Base-by-base conservation (phyloP, 1,140 invertebrate genomes). In the Protaetia brevitarsis region DNA sequence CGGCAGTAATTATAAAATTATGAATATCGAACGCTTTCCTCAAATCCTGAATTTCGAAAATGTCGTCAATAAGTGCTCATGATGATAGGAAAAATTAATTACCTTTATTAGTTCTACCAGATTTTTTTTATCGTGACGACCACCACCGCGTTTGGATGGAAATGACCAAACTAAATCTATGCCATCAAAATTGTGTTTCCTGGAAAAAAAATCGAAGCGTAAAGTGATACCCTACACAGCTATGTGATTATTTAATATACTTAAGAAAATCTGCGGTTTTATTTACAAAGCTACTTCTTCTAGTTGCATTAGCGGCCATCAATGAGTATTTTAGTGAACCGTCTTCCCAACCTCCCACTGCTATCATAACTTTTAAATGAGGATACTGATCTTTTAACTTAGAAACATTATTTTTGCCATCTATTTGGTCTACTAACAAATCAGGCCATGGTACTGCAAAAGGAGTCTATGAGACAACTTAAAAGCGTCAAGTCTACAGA, bases 271-370 rank as follows among this genome's bases (percentile, higher is more conserved):
- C 64, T 3, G 90, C 28, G 1, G 85, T 85, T 63, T 85, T 90
- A 7, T 81, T 70, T 6, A 90, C 82, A 71, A 95, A 94, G 21
- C 72, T 79, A 6, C 78, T 77, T 64, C 92, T 83, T 5, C 77
- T 77, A 2, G 79, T 74, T 0, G 82, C 74, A 63, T 83, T 82
- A 4, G 82, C 79, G 0, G 88, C 90, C 82, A 96, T 83, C 0
- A 78, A 80, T 0, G 92, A 94, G 76, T 92, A 95, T 71, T 92
- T 92, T 16, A 74, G 72, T 0, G 90, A 92, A 0, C 91, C 92
- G 78, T 95, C 91, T 72, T 93, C 93, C 92, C 92, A 95, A 0
- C 93, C 93, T 0, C 94, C 94, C 34, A 96, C 89, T 8, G 91
- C 92, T 2, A 95, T 71, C 0, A 87, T 85, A 0, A 92, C 83